Percentiles rank a stretch among this genome's conserved stretches.
Conservation (phyloP, 53 echinoderm and acorn worm genomes). For the Antedon mediterranea region DNA sequence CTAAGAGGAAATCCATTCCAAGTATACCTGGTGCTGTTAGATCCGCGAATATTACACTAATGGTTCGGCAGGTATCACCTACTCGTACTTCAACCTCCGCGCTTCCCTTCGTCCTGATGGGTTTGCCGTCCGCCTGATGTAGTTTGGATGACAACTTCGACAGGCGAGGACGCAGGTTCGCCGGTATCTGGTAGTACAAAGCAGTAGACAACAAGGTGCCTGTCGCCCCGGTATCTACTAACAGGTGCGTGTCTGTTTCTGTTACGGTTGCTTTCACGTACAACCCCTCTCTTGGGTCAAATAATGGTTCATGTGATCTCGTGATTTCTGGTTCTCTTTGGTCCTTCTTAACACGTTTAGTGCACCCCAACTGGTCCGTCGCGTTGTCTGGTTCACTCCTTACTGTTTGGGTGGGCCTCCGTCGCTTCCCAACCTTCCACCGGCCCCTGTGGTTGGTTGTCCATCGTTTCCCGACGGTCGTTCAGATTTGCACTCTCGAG, state of each 20-base stretch:
- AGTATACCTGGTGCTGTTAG: slow-evolving; percentile 26
- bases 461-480: slow-evolving; percentile 9
- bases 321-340: not conserved
- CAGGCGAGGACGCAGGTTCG: slow-evolving; percentile 10
- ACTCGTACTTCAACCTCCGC: slow-evolving; percentile 8
- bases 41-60: slow-evolving; percentile 23
- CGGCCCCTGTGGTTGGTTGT: slow-evolving; percentile 16
- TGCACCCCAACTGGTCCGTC: too few relatives aligned
- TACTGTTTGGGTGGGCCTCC: not conserved
- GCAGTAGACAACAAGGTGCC: slow-evolving; percentile 17
- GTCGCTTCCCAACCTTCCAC: slow-evolving; percentile 1
- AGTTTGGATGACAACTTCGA: not conserved
- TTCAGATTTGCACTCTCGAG: not conserved
- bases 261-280: slow-evolving; percentile 19
- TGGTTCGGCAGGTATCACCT: slow-evolving; percentile 5
- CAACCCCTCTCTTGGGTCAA: slow-evolving; percentile 6
- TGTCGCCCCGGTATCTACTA: slow-evolving; percentile 47
- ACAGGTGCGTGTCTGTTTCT: slow-evolving; percentile 9
- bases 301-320: not conserved
- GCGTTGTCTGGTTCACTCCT: too few relatives aligned
- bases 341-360: not conserved
- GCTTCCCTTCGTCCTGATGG: slow-evolving; percentile 12
- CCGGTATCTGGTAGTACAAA: slow-evolving; percentile 9
- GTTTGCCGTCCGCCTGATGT: slow-evolving; percentile 27
- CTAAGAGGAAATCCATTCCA: slow-evolving; percentile 31